Conservation (phyloP, 2,113 vertebrate species). For the Rhea pennata region DNA sequence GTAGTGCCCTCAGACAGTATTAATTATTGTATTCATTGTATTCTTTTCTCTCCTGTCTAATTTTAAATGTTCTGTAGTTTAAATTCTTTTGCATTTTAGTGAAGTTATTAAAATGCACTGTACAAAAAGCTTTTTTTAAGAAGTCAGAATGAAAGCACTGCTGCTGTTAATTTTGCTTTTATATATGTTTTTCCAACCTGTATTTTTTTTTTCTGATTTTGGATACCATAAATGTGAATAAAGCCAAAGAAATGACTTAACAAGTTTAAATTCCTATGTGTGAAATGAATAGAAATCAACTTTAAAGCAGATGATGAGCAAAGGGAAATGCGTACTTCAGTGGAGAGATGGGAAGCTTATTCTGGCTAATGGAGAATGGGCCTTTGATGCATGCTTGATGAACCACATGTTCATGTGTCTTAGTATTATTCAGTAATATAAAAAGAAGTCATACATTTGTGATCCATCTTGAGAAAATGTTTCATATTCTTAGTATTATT, state of each 20-base stretch:
- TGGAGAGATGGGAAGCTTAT: not conserved
- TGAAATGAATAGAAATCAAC: not conserved
- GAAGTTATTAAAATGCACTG: not conserved
- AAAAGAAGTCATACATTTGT: too few relatives aligned
- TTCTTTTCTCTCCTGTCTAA: not conserved
- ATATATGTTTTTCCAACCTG: not conserved
- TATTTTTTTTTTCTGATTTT: not conserved
- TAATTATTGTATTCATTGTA: not conserved
- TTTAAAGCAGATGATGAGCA: not conserved
- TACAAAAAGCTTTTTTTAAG: not conserved
- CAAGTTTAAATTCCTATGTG: not conserved
- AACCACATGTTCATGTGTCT: too few relatives aligned
- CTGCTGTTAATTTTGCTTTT: not conserved
- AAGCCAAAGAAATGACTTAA: not conserved
- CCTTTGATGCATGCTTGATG: too few relatives aligned
- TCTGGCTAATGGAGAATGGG: too few relatives aligned
- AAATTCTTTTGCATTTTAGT: not conserved
- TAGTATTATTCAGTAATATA: too few relatives aligned
- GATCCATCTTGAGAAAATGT: too few relatives aligned
- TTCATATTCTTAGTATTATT: too few relatives aligned
- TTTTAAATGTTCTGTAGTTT: not conserved
- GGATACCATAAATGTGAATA: not conserved
- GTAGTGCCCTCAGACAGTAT: not conserved
- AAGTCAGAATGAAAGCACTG: not conserved
- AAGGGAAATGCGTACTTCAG: not conserved